Conservation (phyloP, 2,113 vertebrate species). For the Circaetus gallicus region DNA sequence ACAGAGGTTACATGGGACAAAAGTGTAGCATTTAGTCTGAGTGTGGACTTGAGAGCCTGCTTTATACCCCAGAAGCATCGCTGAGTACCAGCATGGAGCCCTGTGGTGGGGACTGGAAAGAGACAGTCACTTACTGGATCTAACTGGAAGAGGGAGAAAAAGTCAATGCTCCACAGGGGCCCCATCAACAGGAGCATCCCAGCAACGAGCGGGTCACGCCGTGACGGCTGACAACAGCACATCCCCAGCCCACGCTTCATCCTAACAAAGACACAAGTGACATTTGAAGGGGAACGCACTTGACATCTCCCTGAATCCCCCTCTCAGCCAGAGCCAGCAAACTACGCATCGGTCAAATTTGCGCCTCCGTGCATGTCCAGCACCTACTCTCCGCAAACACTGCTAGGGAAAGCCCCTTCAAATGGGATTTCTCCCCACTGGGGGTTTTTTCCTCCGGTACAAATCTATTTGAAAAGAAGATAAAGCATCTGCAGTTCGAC, state of each 20-base stretch:
- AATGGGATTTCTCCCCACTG: slow-evolving; percentile 20
- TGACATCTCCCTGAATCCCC: neutral
- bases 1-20: neutral
- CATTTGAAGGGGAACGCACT: accelerated
- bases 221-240: neutral
- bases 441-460: neutral
- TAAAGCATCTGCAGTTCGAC: slow-evolving; percentile 26
- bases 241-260: neutral
- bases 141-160: neutral
- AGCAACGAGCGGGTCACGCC: accelerated
- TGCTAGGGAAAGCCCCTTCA: slow-evolving; percentile 16
- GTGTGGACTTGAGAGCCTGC: neutral
- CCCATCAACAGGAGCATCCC: neutral
- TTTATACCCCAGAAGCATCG: accelerated
- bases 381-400: neutral
- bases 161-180: neutral
- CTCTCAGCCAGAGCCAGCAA: neutral
- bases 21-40: neutral
- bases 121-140: neutral
- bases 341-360: neutral
- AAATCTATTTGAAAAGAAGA: slow-evolving; percentile 52
- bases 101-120: neutral
- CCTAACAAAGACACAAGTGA: neutral
- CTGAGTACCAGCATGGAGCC: neutral
- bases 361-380: neutral